phyloP scores from a whole-genome alignment of 2,113 vertebrate genomes.

The Ceratotherium simum region DNA sequence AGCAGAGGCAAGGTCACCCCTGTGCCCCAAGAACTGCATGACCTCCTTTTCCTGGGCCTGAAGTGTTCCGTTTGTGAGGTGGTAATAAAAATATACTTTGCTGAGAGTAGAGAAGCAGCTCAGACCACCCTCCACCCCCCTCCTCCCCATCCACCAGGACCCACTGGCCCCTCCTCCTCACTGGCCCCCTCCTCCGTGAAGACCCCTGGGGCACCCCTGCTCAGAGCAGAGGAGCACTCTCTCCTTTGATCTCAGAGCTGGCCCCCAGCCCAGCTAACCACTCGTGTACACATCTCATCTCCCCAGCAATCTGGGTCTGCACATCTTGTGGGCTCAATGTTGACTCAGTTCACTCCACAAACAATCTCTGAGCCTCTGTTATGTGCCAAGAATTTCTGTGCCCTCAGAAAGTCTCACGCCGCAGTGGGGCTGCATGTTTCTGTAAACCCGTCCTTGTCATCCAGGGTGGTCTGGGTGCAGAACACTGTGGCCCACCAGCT shows the following conservation, averaged over 20 bases:
- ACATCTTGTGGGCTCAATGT: background rate
- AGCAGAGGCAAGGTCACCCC: background rate
- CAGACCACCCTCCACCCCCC: background rate
- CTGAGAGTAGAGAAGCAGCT: background rate
- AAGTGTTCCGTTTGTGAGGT: background rate
- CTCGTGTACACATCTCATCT: rapidly evolving
- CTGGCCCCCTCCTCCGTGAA: background rate
- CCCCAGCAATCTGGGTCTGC: background rate
- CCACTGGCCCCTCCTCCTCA: background rate
- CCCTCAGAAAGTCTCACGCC: background rate
- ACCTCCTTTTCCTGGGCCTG: background rate
- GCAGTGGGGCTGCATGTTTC: rapidly evolving
- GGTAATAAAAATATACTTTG: background rate
- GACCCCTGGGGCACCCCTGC: background rate
- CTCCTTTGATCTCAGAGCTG: background rate
- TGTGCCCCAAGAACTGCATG: background rate
- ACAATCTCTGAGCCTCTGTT: background rate
- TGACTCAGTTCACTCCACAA: background rate
- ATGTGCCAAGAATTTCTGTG: background rate
- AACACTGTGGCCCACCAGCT: rapidly evolving
- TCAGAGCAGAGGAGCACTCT: background rate
- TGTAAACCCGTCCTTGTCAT: background rate
- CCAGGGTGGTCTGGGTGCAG: background rate
- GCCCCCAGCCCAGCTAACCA: rapidly evolving
- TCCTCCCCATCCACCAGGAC: rapidly evolving